Conservation (phyloP, 2,888 invertebrate species). For the Pachycephus smyrnensis region DNA sequence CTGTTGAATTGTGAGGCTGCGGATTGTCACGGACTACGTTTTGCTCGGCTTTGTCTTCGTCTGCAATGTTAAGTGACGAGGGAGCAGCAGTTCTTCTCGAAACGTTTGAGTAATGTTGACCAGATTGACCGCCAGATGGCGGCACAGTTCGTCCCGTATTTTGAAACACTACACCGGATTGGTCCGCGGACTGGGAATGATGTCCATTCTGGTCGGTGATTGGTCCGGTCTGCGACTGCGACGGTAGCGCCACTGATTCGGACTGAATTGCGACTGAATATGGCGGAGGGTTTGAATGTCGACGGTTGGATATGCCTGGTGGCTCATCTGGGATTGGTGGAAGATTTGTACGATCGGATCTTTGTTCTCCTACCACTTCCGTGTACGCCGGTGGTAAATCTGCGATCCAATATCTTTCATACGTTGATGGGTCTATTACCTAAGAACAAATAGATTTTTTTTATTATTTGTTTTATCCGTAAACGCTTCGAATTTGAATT, state of each 20-base stretch:
- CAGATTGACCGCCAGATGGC: no score
- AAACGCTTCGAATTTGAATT: background rate
- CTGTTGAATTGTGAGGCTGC: conserved; percentile 1
- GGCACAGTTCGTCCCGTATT: no score
- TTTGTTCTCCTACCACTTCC: conserved; percentile 29
- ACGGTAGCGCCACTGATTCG: conserved; percentile 16
- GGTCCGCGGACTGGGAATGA: background rate
- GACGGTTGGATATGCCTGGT: conserved; percentile 16
- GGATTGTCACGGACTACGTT: background rate
- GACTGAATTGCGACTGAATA: conserved; percentile 39
- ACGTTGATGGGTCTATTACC: conserved; percentile 42
- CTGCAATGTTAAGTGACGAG: conserved; percentile 8
- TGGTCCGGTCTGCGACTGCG: background rate
- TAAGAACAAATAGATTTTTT: conserved; percentile 19
- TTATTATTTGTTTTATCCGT: background rate
- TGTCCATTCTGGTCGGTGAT: background rate
- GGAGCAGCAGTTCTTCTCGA: background rate
- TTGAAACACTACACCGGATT: background rate
- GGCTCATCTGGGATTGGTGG: conserved; percentile 11
- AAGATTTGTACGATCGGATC: conserved; percentile 7
- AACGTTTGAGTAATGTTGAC: background rate
- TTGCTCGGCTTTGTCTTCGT: conserved; percentile 27
- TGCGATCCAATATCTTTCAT: conserved; percentile 43
- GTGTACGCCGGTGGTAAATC: conserved; percentile 52
- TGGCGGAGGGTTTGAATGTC: conserved; percentile 42